Base-by-base conservation (phyloP, 2,113 vertebrate genomes). In the Clarias gariepinus region DNA sequence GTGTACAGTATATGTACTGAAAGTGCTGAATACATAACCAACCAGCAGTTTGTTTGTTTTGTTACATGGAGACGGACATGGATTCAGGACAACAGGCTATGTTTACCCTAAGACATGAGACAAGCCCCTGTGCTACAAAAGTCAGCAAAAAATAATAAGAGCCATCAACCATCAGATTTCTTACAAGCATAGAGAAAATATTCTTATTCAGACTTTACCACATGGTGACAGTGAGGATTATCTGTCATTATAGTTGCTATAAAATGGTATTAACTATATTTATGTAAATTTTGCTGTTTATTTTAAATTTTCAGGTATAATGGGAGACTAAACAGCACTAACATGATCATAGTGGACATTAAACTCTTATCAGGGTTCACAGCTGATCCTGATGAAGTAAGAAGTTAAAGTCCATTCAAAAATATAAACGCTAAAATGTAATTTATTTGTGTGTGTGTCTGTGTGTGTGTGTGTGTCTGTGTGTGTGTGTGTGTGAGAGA, bases 261-360 rank as follows among this genome's bases (percentile, higher is more conserved):
- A 66, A 11, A n/a, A 13, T 66, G 64, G 64, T 66, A 66, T 25
- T 63, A 57, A 63, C 64, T 69, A 23, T 41, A 41, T 66, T 66
- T 4, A 6, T 81, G 8, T 47, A 4, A 10, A 28, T 57, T n/a
- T 2, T 57, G 36, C 36, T 82, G 23, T 33, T 28, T 55, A 25
- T 60, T 25, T 82, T 63, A 13, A 1, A n/a, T 57, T 77, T 82
- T 57, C 78, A 88, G 90, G 80, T 88, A 86, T 83, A 30, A 71
- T 74, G 88, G 85, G 53, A 12, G 25, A 28, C 66, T 83, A 18
- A 21, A 57, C 55, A 85, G 8, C 11, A 18, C 86, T 36, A 94
- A 94, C 88, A 94, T 94, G 94, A 74, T 93, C 84, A 94, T 94
- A 61, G 88, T 94, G 85, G 90, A 93, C 58, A 86, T 94, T 30